Conservation (phyloP, 2,113 vertebrate species). For the Platysternon megacephalum region DNA sequence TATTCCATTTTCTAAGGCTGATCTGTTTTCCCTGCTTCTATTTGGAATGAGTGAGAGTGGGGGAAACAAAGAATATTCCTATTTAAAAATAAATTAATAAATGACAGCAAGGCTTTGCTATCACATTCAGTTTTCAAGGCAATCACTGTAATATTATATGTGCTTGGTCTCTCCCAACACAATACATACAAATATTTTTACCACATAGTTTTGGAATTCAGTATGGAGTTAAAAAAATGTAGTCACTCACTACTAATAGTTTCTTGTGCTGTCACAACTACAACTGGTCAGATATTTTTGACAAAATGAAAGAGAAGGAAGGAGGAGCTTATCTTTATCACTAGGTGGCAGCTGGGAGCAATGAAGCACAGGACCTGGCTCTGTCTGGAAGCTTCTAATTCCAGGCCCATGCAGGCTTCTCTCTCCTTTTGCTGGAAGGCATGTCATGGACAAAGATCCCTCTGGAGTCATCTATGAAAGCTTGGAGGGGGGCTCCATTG, state of each 20-base stretch:
- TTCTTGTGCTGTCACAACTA: background rate
- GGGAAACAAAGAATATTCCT: background rate
- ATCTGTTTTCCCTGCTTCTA: background rate
- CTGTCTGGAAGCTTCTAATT: background rate
- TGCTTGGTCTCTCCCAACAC: background rate
- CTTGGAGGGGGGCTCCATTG: conserved; percentile 85
- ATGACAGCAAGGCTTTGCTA: background rate
- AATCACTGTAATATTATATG: rapidly evolving
- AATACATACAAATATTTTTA: background rate
- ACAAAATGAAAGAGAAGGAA: background rate
- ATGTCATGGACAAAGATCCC: conserved; percentile 76
- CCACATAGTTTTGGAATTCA: background rate
- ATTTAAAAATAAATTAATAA: background rate
- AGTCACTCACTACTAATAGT: background rate
- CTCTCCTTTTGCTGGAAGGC: conserved; percentile 63
- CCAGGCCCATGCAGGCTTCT: background rate
- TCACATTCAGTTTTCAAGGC: background rate
- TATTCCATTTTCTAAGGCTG: background rate
- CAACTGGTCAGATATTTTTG: background rate
- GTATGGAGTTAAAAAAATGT: background rate
- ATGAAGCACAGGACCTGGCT: background rate
- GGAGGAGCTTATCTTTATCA: conserved; percentile 68
- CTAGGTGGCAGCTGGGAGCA: background rate
- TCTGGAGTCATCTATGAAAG: conserved; percentile 80
- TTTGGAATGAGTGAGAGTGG: background rate